phyloP scores from a whole-genome alignment of 2,797 vertebrate genomes.

The Poecilia picta region DNA sequence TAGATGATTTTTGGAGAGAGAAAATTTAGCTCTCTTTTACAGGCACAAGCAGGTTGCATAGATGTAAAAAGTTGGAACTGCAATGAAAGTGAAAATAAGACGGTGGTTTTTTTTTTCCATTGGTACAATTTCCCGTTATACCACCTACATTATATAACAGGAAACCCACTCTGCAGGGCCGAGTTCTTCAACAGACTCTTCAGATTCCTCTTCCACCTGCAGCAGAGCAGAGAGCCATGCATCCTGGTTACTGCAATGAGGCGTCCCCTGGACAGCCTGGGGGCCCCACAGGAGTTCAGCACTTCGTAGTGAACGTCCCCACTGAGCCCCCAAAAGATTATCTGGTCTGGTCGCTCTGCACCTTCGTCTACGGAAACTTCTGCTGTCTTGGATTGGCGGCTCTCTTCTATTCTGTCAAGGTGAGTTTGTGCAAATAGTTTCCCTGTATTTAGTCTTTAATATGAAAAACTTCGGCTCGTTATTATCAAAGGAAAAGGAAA shows the following conservation, averaged over 20 bases:
- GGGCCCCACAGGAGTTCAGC: neutral
- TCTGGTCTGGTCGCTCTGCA: constrained; percentile 56
- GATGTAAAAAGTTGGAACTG: too few relatives aligned
- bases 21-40: too few relatives aligned
- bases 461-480: too few relatives aligned
- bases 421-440: constrained; percentile 20
- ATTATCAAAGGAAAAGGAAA: too few relatives aligned
- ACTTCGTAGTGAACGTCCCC: constrained; percentile 16
- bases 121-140: too few relatives aligned
- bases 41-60: too few relatives aligned
- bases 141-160: too few relatives aligned
- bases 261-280: neutral
- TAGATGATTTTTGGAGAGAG: too few relatives aligned
- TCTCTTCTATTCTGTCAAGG: constrained; percentile 54
- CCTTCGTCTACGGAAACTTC: neutral
- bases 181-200: neutral
- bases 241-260: neutral
- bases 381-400: constrained; percentile 50
- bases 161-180: fast-evolving
- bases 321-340: constrained; percentile 30
- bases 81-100: too few relatives aligned
- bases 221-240: neutral
- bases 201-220: neutral
- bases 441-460: neutral
- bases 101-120: too few relatives aligned